Evolutionary conservation across 2,888 invertebrate species (phyloP), one percentile per base, ranked within the genome.

Genomic region (Lithophane semibrunnea): DNA sequence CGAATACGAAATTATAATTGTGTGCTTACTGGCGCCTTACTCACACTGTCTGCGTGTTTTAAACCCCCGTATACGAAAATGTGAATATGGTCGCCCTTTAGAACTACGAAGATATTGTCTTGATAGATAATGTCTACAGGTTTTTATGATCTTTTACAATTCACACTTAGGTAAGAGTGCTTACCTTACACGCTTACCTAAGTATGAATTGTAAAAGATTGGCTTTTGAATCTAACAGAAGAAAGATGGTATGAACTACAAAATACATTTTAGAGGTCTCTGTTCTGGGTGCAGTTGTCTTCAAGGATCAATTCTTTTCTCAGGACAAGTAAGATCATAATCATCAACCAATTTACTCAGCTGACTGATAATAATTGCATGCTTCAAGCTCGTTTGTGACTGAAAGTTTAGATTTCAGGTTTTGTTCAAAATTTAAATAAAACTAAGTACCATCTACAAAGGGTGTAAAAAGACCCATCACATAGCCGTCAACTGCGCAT

Each of bases 1-100:
- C 85, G 90, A 92, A 92, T 92, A 90, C 90, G 88, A 93, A 91
- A 93, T 93, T 92, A 91, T 92, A 92, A 93, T 93, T 92, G 89
- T 90, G 85, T 86, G 87, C 82, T 89, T 88, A 88, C 84, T 77
- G 76, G 58, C 29, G 42, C 65, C 77, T 70, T 70, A 68, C 73
- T 86, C 81, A 87, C 83, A 81, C 83, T 52, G 73, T 12, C 73
- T 80, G 86, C 42, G 56, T 72, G 64, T 84, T 84, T 69, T 74
- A 73, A 77, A 72, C 65, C 9, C 18, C 61, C 54, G 16, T 67
- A 37, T 65, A 75, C 10, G 56, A 68, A 75, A 44, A 49, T 71
- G 24, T 65, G 44, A 65, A 79, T 54, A 83, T 68, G 68, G 60
- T 24, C 13, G 37, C 47, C 3, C 13, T 52, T 61, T 63, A 83